These are phyloP conservation scores for Petrocephalus sullivani DNA, from an alignment of 2,797 vertebrate species.

Conservation along the genomic window DNA sequence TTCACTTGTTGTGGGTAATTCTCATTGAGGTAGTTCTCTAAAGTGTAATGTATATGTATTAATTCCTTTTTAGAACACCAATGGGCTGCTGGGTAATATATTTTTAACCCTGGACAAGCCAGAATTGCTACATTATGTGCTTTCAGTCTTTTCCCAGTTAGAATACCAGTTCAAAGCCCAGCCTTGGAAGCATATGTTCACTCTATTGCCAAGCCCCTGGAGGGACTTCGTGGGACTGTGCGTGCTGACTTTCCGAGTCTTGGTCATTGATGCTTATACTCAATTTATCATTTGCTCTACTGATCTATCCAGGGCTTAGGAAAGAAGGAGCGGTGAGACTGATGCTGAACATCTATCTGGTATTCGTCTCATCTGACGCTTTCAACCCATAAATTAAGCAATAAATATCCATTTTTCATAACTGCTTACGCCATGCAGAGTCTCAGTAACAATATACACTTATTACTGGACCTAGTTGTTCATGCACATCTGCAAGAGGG, in stretches of 20 bases:
- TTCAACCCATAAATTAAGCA: conserved; percentile 53
- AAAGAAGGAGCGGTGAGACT: background rate
- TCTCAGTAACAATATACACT: background rate
- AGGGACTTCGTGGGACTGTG: background rate
- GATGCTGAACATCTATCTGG: background rate
- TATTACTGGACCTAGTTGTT: background rate
- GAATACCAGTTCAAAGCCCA: background rate
- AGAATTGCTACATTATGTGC: background rate
- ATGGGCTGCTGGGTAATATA: background rate
- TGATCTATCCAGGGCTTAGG: conserved; percentile 14
- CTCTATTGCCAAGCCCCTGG: background rate
- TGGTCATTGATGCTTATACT: background rate
- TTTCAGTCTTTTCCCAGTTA: background rate
- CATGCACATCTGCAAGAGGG: background rate
- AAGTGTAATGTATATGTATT: background rate
- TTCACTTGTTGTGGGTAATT: background rate
- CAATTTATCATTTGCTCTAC: conserved; percentile 16
- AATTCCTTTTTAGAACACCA: background rate
- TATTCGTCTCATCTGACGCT: conserved; percentile 36
- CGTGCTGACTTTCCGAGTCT: background rate
- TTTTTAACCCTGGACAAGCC: background rate
- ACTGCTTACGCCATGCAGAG: background rate
- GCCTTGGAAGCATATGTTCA: background rate
- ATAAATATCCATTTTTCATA: conserved; percentile 42
- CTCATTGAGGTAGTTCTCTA: background rate